Base-by-base conservation (phyloP, 2,797 vertebrate genomes). In the Lindbergichthys nudifrons region DNA sequence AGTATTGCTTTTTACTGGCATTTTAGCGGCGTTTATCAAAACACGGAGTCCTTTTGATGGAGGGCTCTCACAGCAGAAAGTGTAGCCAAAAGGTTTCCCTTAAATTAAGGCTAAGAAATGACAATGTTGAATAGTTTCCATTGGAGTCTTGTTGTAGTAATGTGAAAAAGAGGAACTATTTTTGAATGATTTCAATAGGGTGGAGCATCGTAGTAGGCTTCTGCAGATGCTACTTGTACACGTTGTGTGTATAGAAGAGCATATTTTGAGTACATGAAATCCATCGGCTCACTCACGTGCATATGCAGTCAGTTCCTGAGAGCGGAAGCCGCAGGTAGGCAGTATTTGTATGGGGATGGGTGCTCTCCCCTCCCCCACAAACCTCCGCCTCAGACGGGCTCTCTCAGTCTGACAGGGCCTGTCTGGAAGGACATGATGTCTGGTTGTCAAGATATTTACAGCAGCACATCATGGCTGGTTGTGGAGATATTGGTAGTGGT, bases 251-350 rank as follows among this genome's bases (percentile, higher is more conserved):
- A 39, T 47, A 10, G 39, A 61, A 56, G 39, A 30, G 45, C 54
- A 53, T 46, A 75, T 77, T 58, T 21, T 69, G 21, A 46, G 59
- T 60, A 7, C 21, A 46, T 56, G n/a, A 58, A 51, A 56, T 18
- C 32, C 41, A 47, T 13, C 63, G 70, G 41, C 64, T 65, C 63
- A 58, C 74, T 84, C 73, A 60, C 80, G 87, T 70, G 76, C 61
- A 57, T 57, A 61, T 72, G 77, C 70, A 82, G 75, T 74, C 43
- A 63, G 61, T 73, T 85, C 59, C 67, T 77, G 65, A 59, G 77
- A 84, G 81, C 74, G 67, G 79, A 87, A 84, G 81, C 83, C 72
- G 85, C 90, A 92, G 91, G 92, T 90, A 90, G 77, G 71, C 78
- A 73, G 71, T 73, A 57, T 68, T 86, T 83, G 66, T 78, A 61